Conservation (phyloP, 2,113 vertebrate species). For the Nothobranchius furzeri region DNA sequence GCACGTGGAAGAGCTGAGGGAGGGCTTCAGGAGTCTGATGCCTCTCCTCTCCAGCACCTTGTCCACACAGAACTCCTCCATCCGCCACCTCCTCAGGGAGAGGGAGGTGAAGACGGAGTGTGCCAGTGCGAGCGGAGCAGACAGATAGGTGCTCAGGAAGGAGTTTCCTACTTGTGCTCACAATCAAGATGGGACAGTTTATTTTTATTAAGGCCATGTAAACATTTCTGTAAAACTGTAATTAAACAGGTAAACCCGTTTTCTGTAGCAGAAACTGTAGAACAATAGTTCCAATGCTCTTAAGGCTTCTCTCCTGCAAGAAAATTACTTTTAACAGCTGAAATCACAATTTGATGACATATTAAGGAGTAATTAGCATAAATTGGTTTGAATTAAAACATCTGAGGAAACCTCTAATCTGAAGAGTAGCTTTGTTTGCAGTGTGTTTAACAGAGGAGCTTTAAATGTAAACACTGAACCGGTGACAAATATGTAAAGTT, state of each 20-base stretch:
- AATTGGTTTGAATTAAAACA: no score
- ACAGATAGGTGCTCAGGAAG: constrained; percentile 33
- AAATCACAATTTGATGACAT: no score
- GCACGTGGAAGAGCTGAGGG: constrained; percentile 69
- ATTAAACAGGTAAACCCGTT: background rate
- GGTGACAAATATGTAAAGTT: constrained; percentile 13
- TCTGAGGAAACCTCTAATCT: no score
- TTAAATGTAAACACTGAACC: background rate
- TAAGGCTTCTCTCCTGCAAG: background rate
- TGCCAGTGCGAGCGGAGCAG: constrained; percentile 2
- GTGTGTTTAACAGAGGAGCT: no score
- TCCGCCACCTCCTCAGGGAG: constrained; percentile 73
- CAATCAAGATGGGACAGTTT: background rate
- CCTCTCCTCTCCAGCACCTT: constrained; percentile 74
- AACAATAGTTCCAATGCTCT: background rate
- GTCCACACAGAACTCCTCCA: constrained; percentile 77
- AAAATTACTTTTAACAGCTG: background rate
- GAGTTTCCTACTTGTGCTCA: background rate
- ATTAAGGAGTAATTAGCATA: no score
- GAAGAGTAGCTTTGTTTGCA: no score
- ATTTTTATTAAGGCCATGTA: background rate
- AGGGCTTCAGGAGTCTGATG: constrained; percentile 74
- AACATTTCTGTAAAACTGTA: no score
- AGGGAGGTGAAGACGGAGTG: constrained; percentile 55
- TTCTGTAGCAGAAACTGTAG: no score